Base-by-base conservation (phyloP, 2,113 vertebrate species). In the Nibea albiflora region DNA sequence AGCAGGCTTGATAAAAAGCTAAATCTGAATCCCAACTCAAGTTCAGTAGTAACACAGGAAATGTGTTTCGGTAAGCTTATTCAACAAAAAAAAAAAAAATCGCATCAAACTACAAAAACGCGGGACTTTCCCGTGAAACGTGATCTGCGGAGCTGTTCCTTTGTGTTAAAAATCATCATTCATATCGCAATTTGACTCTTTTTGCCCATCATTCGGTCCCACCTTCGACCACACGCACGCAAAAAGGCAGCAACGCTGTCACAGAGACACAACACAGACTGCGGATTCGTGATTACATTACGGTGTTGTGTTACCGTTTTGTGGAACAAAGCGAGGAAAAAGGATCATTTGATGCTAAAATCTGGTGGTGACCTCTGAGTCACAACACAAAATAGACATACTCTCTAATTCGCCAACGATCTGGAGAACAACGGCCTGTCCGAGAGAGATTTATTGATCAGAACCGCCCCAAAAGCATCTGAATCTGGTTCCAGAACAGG, bases 401-500 rank as follows among this genome's bases (percentile, higher is more conserved):
- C 22, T 46, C 16, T 46, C 20, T 17, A 4, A 66, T 46, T 56
- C 16, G 22, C 3, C 22, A 4, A 54, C 31, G 24, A 62, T 60
- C 39, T 42, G 57, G 24, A 0, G 1, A 24, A 44, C 4, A 50
- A 28, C 2, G 49, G 14, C 24, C 46, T 11, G 11, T 16, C 2
- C 5, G 4, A 0, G 3, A 20, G 8, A 22, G 71, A 24, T 7
- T 0, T 58, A 85, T 78, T 20, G 80, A 86, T 84, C 42, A 26
- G 47, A 52, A 60, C 31, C 4, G 11, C 24, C 22, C 35, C 44
- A 49, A 70, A 50, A 39, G 64, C 65, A 70, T 66, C 71, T 44
- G 68, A 67, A 66, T 85, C 63, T 74, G 66, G 0, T 68, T 50
- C 16, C 24, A 65, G 46, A 53, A 52, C 22, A 10, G 71, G 67